Base-by-base conservation (phyloP, 2,797 vertebrate species). In the Sphenodon punctatus region DNA sequence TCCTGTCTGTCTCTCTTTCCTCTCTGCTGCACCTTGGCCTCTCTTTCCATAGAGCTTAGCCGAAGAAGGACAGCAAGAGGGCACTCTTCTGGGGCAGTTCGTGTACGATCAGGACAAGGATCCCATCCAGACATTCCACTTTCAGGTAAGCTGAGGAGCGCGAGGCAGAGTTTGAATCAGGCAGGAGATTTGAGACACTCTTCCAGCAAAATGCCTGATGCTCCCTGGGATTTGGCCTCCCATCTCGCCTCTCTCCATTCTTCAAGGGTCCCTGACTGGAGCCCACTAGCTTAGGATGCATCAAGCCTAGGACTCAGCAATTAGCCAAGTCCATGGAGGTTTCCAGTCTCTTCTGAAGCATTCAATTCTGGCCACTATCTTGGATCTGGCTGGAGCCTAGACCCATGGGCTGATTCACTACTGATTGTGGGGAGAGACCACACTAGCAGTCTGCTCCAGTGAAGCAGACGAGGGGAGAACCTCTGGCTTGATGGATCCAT, bases 61-160 rank as follows among this genome's bases (percentile, higher is more conserved):
- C 23, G 95, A 97, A 34, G 97, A 98, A 76, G 78, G 89, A 5
- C 94, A 95, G 43, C 96, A 97, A 49, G 97, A 98, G 34, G 98
- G 98, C 23, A 75, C 81, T 0, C 89, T 96, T 53, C 94, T 99
- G 1, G 98, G 97, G 30, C 95, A 89, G 0, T 99, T 99, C 89
- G 96, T 90, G 3, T 99, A 99, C 1, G 63, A 96, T 71, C 96
- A 98, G 4, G 81, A 97, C 0, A 97, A 97, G 2, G 95, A 96
- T 23, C 91, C 98, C 8, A 97, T 98, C 17, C 98, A 99, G 92
- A 99, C 97, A 0, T 99, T 99, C 82, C 77, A 93, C 45, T 92
- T 99, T 9, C 88, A 95, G 89, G 98, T 99, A 90, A 39, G 30
- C 56, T 46, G 39, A 46, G 66, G 16, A 14, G 36, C 3, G 32